These are phyloP conservation scores for Entomyzon cyanotis DNA, from an alignment of 2,113 vertebrate genomes.

Conservation along the genomic window DNA sequence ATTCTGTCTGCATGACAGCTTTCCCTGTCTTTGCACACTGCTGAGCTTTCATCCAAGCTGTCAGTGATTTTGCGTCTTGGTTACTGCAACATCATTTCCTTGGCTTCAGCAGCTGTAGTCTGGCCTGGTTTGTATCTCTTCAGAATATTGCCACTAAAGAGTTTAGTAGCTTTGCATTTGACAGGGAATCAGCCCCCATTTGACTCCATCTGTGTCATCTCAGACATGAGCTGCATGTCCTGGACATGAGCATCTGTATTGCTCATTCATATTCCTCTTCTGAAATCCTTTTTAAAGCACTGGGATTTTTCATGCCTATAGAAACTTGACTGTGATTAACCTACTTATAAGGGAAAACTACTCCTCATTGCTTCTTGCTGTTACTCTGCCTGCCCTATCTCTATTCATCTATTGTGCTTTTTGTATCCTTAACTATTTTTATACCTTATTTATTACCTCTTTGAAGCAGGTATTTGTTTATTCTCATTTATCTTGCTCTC, in stretches of 20 bases:
- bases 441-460: not conserved
- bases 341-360: not conserved
- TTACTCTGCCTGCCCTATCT: not conserved
- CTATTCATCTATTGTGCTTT: not conserved
- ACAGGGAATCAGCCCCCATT: not conserved
- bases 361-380: not conserved
- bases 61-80: not conserved
- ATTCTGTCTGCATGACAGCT: slow-evolving; percentile 1
- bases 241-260: not conserved
- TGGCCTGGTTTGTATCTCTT: not conserved
- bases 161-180: not conserved
- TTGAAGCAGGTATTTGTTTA: not conserved
- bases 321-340: not conserved
- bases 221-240: not conserved
- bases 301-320: not conserved
- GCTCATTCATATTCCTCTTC: not conserved
- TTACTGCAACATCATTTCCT: not conserved
- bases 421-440: not conserved
- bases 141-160: not conserved
- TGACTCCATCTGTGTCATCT: not conserved
- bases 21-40: not conserved
- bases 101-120: not conserved
- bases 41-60: slow-evolving; percentile 13
- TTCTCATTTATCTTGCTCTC: not conserved
- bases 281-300: not conserved